Base-by-base conservation (phyloP, 2,888 invertebrate genomes). In the Epistrophella euchroma region DNA sequence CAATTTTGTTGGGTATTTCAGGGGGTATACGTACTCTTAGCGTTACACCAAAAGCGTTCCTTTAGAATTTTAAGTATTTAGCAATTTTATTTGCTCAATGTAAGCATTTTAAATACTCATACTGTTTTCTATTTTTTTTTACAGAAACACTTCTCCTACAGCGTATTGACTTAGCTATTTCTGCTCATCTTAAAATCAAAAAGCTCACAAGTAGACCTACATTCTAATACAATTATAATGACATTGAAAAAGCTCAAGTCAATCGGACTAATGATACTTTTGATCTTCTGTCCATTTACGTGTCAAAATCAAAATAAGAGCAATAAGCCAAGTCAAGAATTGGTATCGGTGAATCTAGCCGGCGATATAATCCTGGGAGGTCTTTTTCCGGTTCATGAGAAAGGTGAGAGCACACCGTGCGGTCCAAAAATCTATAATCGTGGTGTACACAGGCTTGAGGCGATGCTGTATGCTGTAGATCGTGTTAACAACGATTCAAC, bases 321-420 rank as follows among this genome's bases (percentile, higher is more conserved):
- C 40, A 60, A 40, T 32, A 84, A 79, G 9, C 22, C 71, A 9
- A 84, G 74, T 10, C 84, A 79, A 58, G 84, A 84, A 52, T 15
- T 79, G 22, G 79, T 84, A 25, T 84, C 84, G 0, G 90, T 91
- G 0, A 90, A 86, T 37, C 52, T 90, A 13, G 90, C 90, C 0
- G 95, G 95, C n/a, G 95, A 95, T 90, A 93, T 95, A 78, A 94
- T 95, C 82, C 92, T 96, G 37, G 95, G 95, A 2, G 95, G 95
- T 4, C 93, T 96, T 56, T 96, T 96, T 90, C 95, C 96, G 0
- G 94, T 96, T 90, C 95, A 96, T 89, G 94, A 95, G 89, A 94
- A 95, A 90, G 91, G 91, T 2, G 91, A 93, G 56, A 92, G 91
- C 62, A 92, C 91, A 19, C 93, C 93, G 3, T 94, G 94, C 88